Evolutionary conservation across 2,797 vertebrate genomes (phyloP).

Genomic region (Manis javanica): DNA sequence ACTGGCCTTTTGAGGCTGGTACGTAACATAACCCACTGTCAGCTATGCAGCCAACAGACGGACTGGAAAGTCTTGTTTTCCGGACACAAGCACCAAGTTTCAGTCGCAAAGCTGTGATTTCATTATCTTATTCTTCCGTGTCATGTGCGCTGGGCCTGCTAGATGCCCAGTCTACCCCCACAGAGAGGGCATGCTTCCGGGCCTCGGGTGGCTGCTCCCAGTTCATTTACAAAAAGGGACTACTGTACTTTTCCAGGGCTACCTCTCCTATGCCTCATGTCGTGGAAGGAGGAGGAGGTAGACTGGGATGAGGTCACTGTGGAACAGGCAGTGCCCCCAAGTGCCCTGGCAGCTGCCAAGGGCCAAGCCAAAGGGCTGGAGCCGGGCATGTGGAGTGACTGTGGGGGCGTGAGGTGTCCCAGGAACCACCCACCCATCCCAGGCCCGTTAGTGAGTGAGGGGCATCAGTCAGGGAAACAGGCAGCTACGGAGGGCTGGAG

Average conservation of each 20-base stretch:
- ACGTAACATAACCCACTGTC: rapidly evolving
- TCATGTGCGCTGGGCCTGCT: neutral
- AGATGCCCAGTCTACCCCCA: neutral
- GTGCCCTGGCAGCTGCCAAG: neutral
- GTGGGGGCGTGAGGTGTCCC: no score
- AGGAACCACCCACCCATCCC: no score
- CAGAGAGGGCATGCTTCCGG: neutral
- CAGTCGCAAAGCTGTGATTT: neutral
- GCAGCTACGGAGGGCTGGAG: no score
- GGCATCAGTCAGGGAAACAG: no score
- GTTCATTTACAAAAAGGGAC: neutral
- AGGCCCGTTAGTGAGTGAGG: no score
- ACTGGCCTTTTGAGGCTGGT: neutral
- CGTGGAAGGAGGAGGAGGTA: neutral
- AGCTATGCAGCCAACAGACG: neutral
- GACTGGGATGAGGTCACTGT: neutral
- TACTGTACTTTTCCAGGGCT: neutral
- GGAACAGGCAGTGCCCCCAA: neutral
- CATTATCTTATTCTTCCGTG: neutral
- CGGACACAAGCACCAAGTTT: neutral
- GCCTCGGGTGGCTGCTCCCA: neutral
- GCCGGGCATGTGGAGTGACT: no score
- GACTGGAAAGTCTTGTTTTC: neutral
- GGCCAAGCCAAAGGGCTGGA: neutral
- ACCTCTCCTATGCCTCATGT: neutral